Percentiles rank a stretch among this genome's conserved stretches.
Evolutionary conservation across 2,113 vertebrate genomes (phyloP).

Genomic region (Larimichthys polyactis): DNA sequence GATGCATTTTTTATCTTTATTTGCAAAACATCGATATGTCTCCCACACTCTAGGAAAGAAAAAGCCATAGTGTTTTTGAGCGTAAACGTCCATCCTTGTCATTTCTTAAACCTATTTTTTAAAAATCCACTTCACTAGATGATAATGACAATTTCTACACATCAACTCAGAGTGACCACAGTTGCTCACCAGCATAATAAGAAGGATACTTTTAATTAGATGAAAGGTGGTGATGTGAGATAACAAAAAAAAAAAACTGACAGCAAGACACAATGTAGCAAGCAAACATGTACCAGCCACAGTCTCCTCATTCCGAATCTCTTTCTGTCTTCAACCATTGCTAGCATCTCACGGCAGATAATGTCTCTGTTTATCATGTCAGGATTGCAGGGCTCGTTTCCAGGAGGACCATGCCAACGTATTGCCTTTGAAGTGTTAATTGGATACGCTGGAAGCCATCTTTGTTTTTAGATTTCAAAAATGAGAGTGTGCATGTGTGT

Average conservation of each 20-base stretch:
- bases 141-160: conserved; percentile 7
- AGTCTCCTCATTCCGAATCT: conserved; percentile 29
- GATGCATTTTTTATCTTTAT: background rate
- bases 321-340: conserved; percentile 30
- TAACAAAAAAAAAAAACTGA: conserved; percentile 46
- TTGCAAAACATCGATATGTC: background rate
- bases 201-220: conserved; percentile 53
- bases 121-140: background rate
- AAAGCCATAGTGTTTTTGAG: background rate
- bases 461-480: conserved; percentile 70
- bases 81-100: background rate
- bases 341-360: conserved; percentile 59
- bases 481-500: background rate
- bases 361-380: conserved; percentile 76
- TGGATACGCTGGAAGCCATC: conserved; percentile 72
- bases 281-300: conserved; percentile 15
- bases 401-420: conserved; percentile 59
- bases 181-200: conserved; percentile 29
- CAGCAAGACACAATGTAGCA: conserved; percentile 3
- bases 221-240: conserved; percentile 46
- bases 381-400: conserved; percentile 63
- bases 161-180: conserved; percentile 7
- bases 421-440: conserved; percentile 82
- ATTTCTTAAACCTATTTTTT: conserved; percentile 18
- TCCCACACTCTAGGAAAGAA: background rate